These are phyloP conservation scores for Callinectes sapidus DNA, from an alignment of 2,888 invertebrate genomes.

Conservation along the genomic window DNA sequence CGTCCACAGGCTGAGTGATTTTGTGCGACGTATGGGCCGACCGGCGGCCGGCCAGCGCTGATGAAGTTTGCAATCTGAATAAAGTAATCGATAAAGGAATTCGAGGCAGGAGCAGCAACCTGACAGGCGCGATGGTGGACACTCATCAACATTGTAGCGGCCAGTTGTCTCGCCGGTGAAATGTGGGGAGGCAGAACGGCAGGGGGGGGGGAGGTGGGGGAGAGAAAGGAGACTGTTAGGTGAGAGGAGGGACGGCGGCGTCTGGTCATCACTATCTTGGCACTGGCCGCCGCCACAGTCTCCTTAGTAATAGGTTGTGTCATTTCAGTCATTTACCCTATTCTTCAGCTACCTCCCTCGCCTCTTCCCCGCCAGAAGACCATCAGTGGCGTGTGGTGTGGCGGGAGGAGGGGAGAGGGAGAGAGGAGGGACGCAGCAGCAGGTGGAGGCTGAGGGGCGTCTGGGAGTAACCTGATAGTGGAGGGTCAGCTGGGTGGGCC, in stretches of 20 bases:
- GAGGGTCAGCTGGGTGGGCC: slow-evolving; percentile 48
- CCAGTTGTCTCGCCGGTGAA: slow-evolving; percentile 59
- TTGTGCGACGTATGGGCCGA: slow-evolving; percentile 43
- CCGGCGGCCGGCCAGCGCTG: slow-evolving; percentile 40
- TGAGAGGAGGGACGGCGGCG: slow-evolving; percentile 13
- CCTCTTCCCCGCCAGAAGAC: not conserved
- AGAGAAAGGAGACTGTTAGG: slow-evolving; percentile 5
- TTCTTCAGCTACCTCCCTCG: slow-evolving; percentile 36
- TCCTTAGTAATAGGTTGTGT: slow-evolving; percentile 24
- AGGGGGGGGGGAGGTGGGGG: slow-evolving; percentile 5
- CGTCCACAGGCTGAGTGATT: slow-evolving; percentile 55
- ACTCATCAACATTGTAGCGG: slow-evolving; percentile 67
- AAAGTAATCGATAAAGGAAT: slow-evolving; percentile 69
- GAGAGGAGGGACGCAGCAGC: slow-evolving; percentile 22
- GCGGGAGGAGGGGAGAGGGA: not conserved
- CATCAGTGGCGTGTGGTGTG: not conserved
- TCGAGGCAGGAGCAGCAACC: slow-evolving; percentile 49
- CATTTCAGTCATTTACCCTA: slow-evolving; percentile 38
- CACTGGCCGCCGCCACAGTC: slow-evolving; percentile 36
- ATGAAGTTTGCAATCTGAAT: slow-evolving; percentile 67
- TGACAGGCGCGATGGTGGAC: slow-evolving; percentile 63
- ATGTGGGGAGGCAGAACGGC: slow-evolving; percentile 39
- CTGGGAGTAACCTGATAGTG: slow-evolving; percentile 52
- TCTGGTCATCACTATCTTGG: slow-evolving; percentile 30
- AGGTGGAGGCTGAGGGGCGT: slow-evolving; percentile 45